Conservation (phyloP, 2,113 vertebrate species). For the Dryoscopus gambensis region DNA sequence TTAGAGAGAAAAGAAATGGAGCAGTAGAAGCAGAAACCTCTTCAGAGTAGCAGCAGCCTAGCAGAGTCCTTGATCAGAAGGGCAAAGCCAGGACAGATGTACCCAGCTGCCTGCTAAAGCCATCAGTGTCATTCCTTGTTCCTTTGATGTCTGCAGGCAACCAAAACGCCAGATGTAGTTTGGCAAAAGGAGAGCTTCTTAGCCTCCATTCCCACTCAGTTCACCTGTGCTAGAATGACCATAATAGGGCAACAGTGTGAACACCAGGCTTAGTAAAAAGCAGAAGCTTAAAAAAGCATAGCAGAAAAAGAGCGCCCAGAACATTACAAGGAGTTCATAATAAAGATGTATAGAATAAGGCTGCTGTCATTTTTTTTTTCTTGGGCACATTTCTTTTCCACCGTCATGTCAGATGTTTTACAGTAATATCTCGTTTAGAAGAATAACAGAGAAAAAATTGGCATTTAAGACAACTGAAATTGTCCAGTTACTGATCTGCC, state of each 20-base stretch:
- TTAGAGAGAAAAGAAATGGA: background rate
- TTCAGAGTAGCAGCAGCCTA: background rate
- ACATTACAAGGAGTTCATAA: background rate
- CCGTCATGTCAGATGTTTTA: background rate
- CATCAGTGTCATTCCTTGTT: background rate
- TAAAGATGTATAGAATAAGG: fast-evolving
- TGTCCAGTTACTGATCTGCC: background rate
- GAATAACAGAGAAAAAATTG: background rate
- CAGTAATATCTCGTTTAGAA: background rate
- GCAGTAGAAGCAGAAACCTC: background rate
- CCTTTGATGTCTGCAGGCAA: background rate
- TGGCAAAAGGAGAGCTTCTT: background rate
- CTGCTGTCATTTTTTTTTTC: background rate
- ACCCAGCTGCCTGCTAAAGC: background rate
- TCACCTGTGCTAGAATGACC: background rate
- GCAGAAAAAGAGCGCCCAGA: background rate
- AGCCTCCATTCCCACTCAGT: background rate
- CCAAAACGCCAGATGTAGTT: background rate
- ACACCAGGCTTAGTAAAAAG: background rate
- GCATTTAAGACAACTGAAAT: background rate
- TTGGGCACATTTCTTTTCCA: background rate
- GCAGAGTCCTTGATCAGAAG: background rate
- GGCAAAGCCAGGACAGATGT: background rate
- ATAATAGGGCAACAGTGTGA: background rate
- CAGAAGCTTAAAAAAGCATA: background rate